Evolutionary conservation across 2,113 vertebrate species (phyloP).

Genomic region (Oenanthe oenanthe): DNA sequence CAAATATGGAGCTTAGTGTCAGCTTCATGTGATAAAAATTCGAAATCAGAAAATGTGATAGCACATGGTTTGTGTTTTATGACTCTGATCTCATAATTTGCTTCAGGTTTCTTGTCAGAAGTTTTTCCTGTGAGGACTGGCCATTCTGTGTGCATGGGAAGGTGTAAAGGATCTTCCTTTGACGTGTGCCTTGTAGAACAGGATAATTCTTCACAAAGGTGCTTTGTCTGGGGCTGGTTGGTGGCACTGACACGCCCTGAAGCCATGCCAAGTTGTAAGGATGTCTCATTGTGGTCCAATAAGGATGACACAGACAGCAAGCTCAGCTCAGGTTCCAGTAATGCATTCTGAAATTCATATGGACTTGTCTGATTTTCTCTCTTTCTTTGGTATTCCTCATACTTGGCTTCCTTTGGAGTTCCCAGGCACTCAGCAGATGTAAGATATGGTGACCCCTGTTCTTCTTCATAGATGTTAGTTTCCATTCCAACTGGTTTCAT

Average conservation of each 20-base stretch:
- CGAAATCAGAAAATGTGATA: slow-evolving; percentile 78
- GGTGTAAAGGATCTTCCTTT: not conserved
- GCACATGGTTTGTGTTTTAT: slow-evolving; percentile 78
- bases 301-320: not conserved
- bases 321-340: not conserved
- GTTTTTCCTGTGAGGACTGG: not conserved
- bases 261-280: not conserved
- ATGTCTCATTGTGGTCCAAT: not conserved
- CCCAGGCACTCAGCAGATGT: not conserved
- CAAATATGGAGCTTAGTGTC: slow-evolving; percentile 22
- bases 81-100: slow-evolving; percentile 58
- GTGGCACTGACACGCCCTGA: not conserved
- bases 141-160: not conserved
- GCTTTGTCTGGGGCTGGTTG: not conserved
- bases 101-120: not conserved
- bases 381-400: not conserved
- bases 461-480: slow-evolving; percentile 54
- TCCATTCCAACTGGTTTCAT: slow-evolving; percentile 76
- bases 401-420: not conserved
- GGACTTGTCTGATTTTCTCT: not conserved
- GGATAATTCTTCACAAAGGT: not conserved
- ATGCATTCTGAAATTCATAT: not conserved
- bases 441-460: slow-evolving; percentile 2
- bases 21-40: not conserved
- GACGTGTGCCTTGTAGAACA: not conserved